Base-by-base conservation (phyloP, 2,113 vertebrate species). In the Actinemys pallida region DNA sequence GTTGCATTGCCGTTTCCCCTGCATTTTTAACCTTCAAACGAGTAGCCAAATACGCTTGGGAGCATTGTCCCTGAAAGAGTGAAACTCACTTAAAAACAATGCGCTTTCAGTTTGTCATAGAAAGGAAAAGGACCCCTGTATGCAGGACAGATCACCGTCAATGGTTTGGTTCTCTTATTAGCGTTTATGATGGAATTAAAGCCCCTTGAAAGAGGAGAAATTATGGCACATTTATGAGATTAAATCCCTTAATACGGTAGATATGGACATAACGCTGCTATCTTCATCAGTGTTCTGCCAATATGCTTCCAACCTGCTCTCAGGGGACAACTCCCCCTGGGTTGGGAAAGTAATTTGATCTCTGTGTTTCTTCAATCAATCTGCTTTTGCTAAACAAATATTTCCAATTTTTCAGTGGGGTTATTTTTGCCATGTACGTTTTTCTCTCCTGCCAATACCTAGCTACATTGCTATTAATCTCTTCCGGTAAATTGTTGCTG, bases 371-470 rank as follows among this genome's bases (percentile, higher is more conserved):
- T 97, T 95, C 91, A 87, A 49, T 90, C 90, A 92, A 54, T 92
- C 86, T 89, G 24, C 91, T 86, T 89, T 92, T 89, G 53, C 96
- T 97, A 90, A 87, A 92, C 39, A 81, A 92, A n/a, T 84, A 97
- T 94, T 96, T 97, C 89, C 79, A 86, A 75, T 97, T 97, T 97
- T 97, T 97, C 81, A 93, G 86, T 93, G 88, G 72, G 52, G 62
- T 89, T 97, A 90, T 97, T 75, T 93, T 97, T 95, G 83, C 91
- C 49, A 49, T 72, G 17, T 94, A 87, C 83, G 59, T 90, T 90
- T 90, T 50, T 39, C 62, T 93, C 72, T 87, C 49, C 91, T 94
- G 96, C 87, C 96, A 96, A 83, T 88, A 91, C 35, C 84, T 85
- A 94, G 95, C 84, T 10, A 8, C 83, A 52, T 87, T 54, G 69